Evolutionary conservation across 1,140 invertebrate genomes (phyloP), one percentile per base, ranked within the genome.

Genomic region (Monomorium pharaonis): DNA sequence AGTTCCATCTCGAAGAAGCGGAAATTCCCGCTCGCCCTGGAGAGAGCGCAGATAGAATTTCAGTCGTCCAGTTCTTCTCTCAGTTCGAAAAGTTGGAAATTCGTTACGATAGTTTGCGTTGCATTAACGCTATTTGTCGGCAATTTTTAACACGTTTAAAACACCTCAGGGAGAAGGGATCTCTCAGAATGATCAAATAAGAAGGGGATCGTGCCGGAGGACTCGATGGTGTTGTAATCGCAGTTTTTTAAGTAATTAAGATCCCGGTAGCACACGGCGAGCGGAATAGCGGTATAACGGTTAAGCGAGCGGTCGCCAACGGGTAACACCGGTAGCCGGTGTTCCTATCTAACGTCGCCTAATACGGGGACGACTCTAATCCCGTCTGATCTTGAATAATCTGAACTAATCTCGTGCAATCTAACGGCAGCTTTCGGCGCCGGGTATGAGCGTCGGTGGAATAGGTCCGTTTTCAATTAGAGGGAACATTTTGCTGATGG

Each of bases 371-470:
- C 37, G 72, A 63, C 60, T 87, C 85, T 92, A 91, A 92, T 91
- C 90, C 84, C 33, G 63, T 92, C 86, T 92, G 91, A 92, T 92
- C 91, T 91, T 65, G 84, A 89, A 87, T 92, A 92, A 92, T 92
- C 91, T 92, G 76, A 76, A 84, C 70, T 92, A 90, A 92, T 92
- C 91, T 91, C 58, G 78, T 62, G 80, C 88, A 78, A 91, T 91
- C 85, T 87, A 90, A 78, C 72, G 89, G 84, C 87, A 87, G 81
- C 76, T 86, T 87, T 75, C 77, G 33, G 37, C 77, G 81, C n/a
- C 51, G 70, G 84, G 44, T 81, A 80, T 58, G 58, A 70, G 75
- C 42, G 67, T 18, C 21, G 54, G 42, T 42, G 60, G 56, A 77
- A 88, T 86, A 84, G 88, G 63, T 91, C 88, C 76, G 87, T 85